phyloP scores from a whole-genome alignment of 2,888 invertebrate genomes.

The Dolichopus griseipennis region DNA sequence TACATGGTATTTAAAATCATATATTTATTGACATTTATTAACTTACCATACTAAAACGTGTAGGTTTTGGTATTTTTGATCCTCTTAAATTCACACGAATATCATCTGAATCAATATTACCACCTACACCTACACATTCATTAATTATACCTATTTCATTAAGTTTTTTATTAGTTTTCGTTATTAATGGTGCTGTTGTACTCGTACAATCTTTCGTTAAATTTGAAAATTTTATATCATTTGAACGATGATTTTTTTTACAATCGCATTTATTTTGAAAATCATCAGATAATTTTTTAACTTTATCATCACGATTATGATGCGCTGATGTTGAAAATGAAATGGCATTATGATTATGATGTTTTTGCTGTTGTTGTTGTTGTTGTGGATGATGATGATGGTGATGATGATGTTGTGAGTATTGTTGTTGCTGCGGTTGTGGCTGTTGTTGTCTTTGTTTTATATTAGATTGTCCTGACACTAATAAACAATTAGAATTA shows the following conservation, averaged over 20 bases:
- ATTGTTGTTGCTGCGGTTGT: too few species aligned
- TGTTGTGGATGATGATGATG: too few species aligned
- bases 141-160: background rate
- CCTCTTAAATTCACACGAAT: background rate
- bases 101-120: background rate
- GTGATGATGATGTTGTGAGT: too few species aligned
- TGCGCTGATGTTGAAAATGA: background rate
- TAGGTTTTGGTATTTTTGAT: slow-evolving; percentile 6
- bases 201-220: too few species aligned
- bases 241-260: background rate
- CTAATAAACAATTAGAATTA: too few species aligned
- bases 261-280: slow-evolving; percentile 20
- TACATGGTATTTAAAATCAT: too few species aligned
- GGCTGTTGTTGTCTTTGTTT: too few species aligned
- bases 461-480: too few species aligned
- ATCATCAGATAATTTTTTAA: slow-evolving; percentile 18
- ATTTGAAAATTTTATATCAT: background rate
- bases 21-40: background rate
- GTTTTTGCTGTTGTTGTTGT: too few species aligned
- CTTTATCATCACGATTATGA: slow-evolving; percentile 15
- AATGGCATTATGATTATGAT: too few species aligned
- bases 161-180: background rate
- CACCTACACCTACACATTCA: background rate
- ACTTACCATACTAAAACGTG: background rate
- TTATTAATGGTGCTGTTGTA: background rate